Evolutionary conservation across 2,113 vertebrate species (phyloP).

Genomic region (Podarcis cretensis): DNA sequence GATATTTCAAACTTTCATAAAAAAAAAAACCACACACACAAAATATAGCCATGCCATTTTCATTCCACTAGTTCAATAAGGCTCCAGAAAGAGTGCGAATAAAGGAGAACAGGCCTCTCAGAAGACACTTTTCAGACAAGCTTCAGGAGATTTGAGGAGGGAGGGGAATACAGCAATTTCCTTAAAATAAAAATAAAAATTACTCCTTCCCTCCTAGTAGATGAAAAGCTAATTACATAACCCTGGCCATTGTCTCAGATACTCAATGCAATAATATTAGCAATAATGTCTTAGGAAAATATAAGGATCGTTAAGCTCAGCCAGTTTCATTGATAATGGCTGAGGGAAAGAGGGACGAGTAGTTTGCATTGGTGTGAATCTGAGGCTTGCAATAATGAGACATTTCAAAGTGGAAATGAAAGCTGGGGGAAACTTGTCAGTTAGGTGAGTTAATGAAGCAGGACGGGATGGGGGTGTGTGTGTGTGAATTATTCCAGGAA

Average conservation of each 20-base stretch:
- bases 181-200: conserved; percentile 37
- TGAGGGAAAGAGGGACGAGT: conserved; percentile 35
- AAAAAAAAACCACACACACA: too few species aligned
- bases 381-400: conserved; percentile 71
- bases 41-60: conserved; percentile 5
- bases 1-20: conserved; percentile 32
- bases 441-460: conserved; percentile 68
- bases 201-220: conserved; percentile 38
- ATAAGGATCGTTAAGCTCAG: conserved; percentile 54
- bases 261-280: conserved; percentile 38
- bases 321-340: conserved; percentile 54
- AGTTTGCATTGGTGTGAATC: conserved; percentile 29
- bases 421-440: conserved; percentile 65
- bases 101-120: conserved; percentile 9
- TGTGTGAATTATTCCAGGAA: conserved; percentile 69
- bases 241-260: conserved; percentile 27
- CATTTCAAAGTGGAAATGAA: conserved; percentile 72
- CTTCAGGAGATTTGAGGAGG: conserved; percentile 12
- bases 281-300: conserved; percentile 28
- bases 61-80: not conserved
- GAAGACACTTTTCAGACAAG: not conserved
- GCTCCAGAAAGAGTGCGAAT: conserved; percentile 6
- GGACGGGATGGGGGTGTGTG: conserved; percentile 25
- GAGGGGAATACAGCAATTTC: conserved; percentile 12
- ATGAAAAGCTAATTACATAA: conserved; percentile 41